Base-by-base conservation (phyloP, 2,888 invertebrate genomes). In the Dexiosoma caninum region DNA sequence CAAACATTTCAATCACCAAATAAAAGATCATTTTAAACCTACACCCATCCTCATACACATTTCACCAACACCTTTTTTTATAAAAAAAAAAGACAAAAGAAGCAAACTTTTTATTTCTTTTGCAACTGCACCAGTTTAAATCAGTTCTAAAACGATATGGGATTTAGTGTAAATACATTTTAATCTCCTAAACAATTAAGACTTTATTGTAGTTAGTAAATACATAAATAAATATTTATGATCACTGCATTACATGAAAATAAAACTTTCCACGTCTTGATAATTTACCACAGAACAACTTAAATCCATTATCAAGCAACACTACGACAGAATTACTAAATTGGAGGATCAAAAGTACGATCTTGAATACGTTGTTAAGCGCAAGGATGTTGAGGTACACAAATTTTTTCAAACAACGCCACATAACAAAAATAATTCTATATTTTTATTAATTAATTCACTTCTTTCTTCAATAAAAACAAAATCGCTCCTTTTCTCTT, bases 311-410 rank as follows among this genome's bases (percentile, higher is more conserved):
- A 92, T 93, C 92, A 95, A 94, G 92, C 94, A 94, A 89, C 96
- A 97, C 93, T 94, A 98, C 92, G 93, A 93, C 89, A 95, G 96
- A 93, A 96, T 98, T 93, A 91, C 90, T 91, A 91, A 92, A 87
- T 94, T 98, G 93, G 98, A 98, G 93, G 95, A 96, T 89, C 93
- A 95, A 91, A 99, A 98, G 93, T 99, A 96, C 93, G 99, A 99
- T 94, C 94, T 98, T 94, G 99, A 99, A 93, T 95, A 96, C 93
- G 93, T 96, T 92, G 98, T 98, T 92, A 96, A 96, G 93, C 95
- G 96, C 93, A 99, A 99, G 95, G 99, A 99, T 92, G 95, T 94
- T 92, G 97, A 98, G 97, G 98, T 98, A 95, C 93, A 93, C 90
- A 87, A 83, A 88, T 80, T 83, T 23, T 42, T 60, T 64, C 64